Evolutionary conservation across 2,888 invertebrate species (phyloP), one percentile per base, ranked within the genome.

Genomic region (Cylindroiulus punctatus): DNA sequence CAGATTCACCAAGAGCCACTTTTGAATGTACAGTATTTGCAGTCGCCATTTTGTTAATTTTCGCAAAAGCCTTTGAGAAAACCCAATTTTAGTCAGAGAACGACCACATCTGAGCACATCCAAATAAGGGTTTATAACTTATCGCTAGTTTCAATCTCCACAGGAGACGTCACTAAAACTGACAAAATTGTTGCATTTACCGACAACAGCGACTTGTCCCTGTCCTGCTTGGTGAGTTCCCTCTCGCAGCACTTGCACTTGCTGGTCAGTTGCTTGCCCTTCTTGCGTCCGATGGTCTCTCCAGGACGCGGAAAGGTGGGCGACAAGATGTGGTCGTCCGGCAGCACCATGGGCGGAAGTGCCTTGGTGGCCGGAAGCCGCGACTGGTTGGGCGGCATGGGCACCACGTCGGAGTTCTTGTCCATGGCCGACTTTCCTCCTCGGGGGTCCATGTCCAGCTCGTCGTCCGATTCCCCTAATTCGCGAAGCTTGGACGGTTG

Each of bases 171-270:
- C 36, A 36, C 2, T 7, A 36, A 36, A 36, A 36, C 36, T 36
- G 3, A 36, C 36, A 36, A 4, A n/a, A n/a, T n/a, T n/a, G n/a
- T n/a, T n/a, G n/a, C n/a, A n/a, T n/a, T 52, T 52, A 52, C 52
- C 52, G 52, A n/a, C 57, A 57, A 57, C 57, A 57, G 57, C 1
- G 57, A 57, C 57, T 57, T 57, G n/a, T 57, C 57, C n/a, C n/a
- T 57, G 57, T 57, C 57, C n/a, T 19, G n/a, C 57, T 57, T 57
- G 57, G 57, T 57, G n/a, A 57, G 57, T n/a, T 57, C 57, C 8
- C 57, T 19, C n/a, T 57, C 57, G n/a, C 57, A 57, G 57, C 57
- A 57, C 3, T n/a, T 57, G 57, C 57, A 57, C 57, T n/a, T n/a
- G 57, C 3, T n/a, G 57, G 19, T 4, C n/a, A 57, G 4, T n/a